phyloP scores from a whole-genome alignment of 2,888 invertebrate genomes.

The Deilephila elpenor region DNA sequence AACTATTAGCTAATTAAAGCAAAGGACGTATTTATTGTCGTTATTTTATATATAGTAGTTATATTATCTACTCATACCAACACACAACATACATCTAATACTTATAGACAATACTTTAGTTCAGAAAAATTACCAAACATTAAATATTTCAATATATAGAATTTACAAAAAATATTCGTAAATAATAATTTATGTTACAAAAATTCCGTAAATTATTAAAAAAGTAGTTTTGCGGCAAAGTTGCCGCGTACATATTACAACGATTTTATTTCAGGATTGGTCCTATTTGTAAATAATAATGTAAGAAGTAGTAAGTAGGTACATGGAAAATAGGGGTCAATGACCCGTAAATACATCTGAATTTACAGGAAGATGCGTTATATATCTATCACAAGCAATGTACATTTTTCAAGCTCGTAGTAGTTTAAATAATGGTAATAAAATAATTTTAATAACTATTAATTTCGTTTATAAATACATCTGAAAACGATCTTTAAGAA shows the following conservation, averaged over 20 bases:
- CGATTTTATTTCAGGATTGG: background rate
- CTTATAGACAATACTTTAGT: constrained; percentile 18
- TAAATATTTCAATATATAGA: background rate
- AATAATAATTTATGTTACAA: constrained; percentile 13
- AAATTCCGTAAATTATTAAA: constrained; percentile 4
- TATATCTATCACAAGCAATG: constrained; percentile 32
- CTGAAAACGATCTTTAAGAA: too few relatives aligned
- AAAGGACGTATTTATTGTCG: constrained; percentile 83
- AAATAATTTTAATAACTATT: background rate
- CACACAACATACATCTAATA: constrained; percentile 32
- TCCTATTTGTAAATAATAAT: constrained; percentile 8
- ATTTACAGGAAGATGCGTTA: constrained; percentile 14
- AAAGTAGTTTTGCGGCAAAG: background rate
- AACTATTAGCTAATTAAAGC: constrained; percentile 79
- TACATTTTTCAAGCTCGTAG: constrained; percentile 33
- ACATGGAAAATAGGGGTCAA: constrained; percentile 17
- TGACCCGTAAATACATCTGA: background rate
- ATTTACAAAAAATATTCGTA: background rate
- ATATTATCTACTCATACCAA: constrained; percentile 47
- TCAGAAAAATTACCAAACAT: background rate
- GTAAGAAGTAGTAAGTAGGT: background rate
- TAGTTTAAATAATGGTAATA: constrained; percentile 17
- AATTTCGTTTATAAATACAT: background rate
- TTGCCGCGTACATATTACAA: background rate
- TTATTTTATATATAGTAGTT: constrained; percentile 65